phyloP scores from a whole-genome alignment of 2,113 vertebrate genomes.

The Microtus montanus region DNA sequence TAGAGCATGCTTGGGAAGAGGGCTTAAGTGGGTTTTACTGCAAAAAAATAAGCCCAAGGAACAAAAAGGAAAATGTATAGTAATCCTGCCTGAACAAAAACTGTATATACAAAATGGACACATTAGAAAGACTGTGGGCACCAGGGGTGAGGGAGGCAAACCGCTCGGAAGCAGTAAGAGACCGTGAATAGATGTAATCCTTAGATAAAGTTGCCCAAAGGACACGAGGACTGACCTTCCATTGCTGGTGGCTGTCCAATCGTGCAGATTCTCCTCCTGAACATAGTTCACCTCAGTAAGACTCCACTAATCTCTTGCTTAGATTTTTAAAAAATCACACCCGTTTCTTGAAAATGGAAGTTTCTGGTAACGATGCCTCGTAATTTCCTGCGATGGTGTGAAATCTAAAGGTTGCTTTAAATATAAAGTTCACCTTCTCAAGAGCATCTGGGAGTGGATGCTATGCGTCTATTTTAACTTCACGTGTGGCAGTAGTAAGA shows the following conservation, averaged over 20 bases:
- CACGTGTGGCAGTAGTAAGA: slow-evolving; percentile 64
- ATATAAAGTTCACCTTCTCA: slow-evolving; percentile 71
- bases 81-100: background rate
- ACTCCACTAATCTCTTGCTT: background rate
- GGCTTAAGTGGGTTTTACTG: background rate
- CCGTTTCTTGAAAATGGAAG: slow-evolving; percentile 55
- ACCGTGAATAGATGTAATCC: background rate
- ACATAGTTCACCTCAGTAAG: background rate
- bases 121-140: background rate
- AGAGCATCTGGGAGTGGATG: slow-evolving; percentile 74
- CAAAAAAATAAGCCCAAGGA: background rate
- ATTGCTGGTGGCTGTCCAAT: background rate
- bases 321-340: slow-evolving; percentile 40
- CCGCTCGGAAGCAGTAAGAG: fast-evolving
- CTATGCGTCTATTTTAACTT: slow-evolving; percentile 63
- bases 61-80: background rate
- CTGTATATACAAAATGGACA: background rate
- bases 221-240: background rate
- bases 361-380: slow-evolving; percentile 36
- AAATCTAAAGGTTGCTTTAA: slow-evolving; percentile 76
- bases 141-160: background rate
- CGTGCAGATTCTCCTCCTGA: background rate
- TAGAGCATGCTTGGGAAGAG: background rate
- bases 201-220: background rate
- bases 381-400: slow-evolving; percentile 55